Conservation (phyloP, 2,113 vertebrate species). For the Panthera tigris region DNA sequence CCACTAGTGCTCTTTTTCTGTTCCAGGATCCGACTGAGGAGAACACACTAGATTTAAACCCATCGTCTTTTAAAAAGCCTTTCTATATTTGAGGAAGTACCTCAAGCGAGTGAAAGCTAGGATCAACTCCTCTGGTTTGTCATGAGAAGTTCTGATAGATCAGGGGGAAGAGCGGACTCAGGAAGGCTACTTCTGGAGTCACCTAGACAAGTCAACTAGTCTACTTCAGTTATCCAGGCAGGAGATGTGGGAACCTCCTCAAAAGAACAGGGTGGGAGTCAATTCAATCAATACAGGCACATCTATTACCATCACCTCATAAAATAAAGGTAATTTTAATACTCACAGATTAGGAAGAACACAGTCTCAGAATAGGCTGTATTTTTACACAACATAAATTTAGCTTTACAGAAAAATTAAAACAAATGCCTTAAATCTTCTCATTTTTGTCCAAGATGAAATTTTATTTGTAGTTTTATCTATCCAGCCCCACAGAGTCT, state of each 20-base stretch:
- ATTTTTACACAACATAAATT: background rate
- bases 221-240: background rate
- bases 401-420: background rate
- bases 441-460: conserved; percentile 9
- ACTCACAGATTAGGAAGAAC: background rate
- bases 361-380: background rate
- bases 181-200: background rate
- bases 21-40: background rate
- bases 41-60: background rate
- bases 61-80: background rate
- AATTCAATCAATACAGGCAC: background rate
- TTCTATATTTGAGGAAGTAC: background rate
- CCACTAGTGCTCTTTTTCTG: background rate
- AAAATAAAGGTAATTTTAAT: background rate
- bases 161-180: background rate
- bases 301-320: background rate
- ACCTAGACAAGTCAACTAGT: background rate
- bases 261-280: background rate
- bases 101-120: background rate
- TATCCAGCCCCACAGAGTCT: background rate
- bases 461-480: background rate
- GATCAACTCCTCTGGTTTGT: background rate
- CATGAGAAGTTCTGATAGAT: background rate
- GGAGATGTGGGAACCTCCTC: background rate
- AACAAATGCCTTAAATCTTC: background rate